Conservation (phyloP, 2,113 vertebrate genomes). For the Bos indicus region DNA sequence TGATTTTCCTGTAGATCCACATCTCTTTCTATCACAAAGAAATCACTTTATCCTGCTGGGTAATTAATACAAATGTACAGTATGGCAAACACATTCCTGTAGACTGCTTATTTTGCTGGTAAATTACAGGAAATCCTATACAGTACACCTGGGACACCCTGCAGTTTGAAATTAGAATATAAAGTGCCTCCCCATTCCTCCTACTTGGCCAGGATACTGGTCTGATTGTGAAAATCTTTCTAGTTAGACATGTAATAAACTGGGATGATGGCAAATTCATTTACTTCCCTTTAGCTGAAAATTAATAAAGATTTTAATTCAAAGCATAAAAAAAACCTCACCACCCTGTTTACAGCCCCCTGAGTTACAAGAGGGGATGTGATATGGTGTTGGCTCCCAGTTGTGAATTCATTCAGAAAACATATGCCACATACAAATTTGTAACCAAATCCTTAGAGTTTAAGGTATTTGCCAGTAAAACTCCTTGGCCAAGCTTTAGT, state of each 20-base stretch:
- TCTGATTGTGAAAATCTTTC: slow-evolving; percentile 65
- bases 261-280: slow-evolving; percentile 56
- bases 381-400: slow-evolving; percentile 37
- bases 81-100: slow-evolving; percentile 79
- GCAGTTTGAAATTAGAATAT: slow-evolving; percentile 83
- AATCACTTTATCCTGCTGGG: slow-evolving; percentile 84
- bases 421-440: slow-evolving; percentile 65
- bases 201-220: slow-evolving; percentile 72
- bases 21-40: slow-evolving; percentile 81
- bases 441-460: slow-evolving; percentile 75
- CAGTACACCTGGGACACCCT: slow-evolving; percentile 83
- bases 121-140: slow-evolving; percentile 86
- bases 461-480: slow-evolving; percentile 78
- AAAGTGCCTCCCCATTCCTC: slow-evolving; percentile 77
- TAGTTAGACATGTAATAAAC: slow-evolving; percentile 70
- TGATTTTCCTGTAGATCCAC: slow-evolving; percentile 77
- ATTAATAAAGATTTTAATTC: slow-evolving; percentile 73
- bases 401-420: slow-evolving; percentile 67
- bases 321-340: neutral
- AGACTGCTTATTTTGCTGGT: slow-evolving; percentile 84
- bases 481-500: slow-evolving; percentile 65
- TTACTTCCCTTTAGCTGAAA: slow-evolving; percentile 65
- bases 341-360: slow-evolving; percentile 51
- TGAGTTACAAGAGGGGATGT: slow-evolving; percentile 50
- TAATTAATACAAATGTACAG: slow-evolving; percentile 83